These are phyloP conservation scores for Tautogolabrus adspersus DNA, from an alignment of 2,113 vertebrate genomes.

Conservation along the genomic window DNA sequence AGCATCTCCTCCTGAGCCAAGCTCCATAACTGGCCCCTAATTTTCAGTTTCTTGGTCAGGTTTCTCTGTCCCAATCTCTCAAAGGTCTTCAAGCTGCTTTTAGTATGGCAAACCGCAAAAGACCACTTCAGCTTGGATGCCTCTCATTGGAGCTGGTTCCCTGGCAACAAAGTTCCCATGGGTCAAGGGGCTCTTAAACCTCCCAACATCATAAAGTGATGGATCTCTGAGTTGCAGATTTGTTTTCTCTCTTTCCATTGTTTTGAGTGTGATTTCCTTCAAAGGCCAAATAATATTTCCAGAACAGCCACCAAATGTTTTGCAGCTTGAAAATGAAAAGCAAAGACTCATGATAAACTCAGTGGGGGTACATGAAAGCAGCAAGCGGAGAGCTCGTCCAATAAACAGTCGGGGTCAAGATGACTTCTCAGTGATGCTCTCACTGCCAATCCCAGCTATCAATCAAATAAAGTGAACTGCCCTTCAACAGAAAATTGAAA, in stretches of 20 bases:
- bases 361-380: background rate
- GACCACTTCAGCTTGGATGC: background rate
- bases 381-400: background rate
- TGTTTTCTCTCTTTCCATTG: too few relatives aligned
- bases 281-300: background rate
- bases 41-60: background rate
- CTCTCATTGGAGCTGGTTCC: background rate
- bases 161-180: constrained; percentile 5
- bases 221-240: background rate
- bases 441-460: background rate
- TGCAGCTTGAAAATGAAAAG: background rate
- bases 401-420: background rate
- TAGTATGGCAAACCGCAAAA: background rate
- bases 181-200: background rate
- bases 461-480: background rate
- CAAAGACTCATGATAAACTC: background rate
- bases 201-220: background rate
- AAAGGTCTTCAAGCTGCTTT: background rate
- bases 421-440: background rate
- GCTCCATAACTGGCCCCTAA: background rate
- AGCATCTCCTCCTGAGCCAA: background rate
- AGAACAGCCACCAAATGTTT: background rate
- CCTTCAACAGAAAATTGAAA: background rate
- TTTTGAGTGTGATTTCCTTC: too few relatives aligned
- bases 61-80: background rate